These are phyloP conservation scores for Corvus hawaiiensis DNA, from an alignment of 2,113 vertebrate species.

Conservation along the genomic window DNA sequence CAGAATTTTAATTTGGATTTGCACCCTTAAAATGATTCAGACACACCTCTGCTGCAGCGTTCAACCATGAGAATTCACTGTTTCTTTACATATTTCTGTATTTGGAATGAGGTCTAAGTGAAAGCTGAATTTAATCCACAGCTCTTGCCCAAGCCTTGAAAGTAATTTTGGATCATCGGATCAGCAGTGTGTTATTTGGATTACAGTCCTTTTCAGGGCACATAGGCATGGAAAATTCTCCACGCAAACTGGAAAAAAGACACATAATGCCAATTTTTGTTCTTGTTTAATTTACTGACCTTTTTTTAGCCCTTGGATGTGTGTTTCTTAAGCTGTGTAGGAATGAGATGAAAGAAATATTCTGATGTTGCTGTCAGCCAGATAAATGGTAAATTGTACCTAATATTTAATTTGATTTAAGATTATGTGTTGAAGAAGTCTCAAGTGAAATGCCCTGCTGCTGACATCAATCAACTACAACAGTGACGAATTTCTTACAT, in stretches of 20 bases:
- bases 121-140: background rate
- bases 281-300: conserved; percentile 39
- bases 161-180: background rate
- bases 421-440: conserved; percentile 10
- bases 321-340: background rate
- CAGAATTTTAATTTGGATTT: conserved; percentile 8
- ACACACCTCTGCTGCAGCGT: background rate
- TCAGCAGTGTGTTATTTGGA: background rate
- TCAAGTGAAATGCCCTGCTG: background rate
- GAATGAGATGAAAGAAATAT: conserved; percentile 25
- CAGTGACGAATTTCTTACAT: background rate
- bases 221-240: background rate
- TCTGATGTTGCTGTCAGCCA: conserved; percentile 6
- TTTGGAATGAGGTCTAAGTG: background rate
- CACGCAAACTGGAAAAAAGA: conserved; percentile 25
- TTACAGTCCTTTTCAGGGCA: conserved; percentile 24
- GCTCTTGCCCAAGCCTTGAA: background rate
- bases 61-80: background rate
- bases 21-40: background rate
- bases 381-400: background rate
- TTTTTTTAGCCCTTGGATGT: background rate
- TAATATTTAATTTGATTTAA: conserved; percentile 2
- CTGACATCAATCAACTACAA: background rate
- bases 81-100: background rate
- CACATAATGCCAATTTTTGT: background rate